A percentile compares a stretch with the other conserved stretches of the same genome.
Conservation (phyloP, 2,888 invertebrate species). For the Rapana venosa region DNA sequence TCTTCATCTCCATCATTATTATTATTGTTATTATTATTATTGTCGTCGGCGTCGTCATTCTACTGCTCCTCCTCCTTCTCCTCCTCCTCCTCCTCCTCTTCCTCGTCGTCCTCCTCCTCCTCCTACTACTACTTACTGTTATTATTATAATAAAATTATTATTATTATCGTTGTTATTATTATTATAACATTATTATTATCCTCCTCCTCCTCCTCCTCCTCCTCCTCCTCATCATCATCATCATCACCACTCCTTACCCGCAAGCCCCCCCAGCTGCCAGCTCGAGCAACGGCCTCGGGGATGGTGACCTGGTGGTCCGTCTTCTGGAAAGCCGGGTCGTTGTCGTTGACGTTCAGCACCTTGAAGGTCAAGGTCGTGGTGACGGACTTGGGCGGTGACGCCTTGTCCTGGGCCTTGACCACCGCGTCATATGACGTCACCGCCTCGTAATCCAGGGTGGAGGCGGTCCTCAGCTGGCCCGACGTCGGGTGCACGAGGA, state of each 20-base stretch:
- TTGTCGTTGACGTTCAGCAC: slow-evolving; percentile 29
- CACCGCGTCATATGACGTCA: not conserved
- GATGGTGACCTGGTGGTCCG: not conserved
- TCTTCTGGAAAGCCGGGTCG: not conserved
- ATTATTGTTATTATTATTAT: too few relatives aligned
- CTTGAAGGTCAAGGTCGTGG: slow-evolving; percentile 44
- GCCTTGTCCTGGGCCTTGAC: slow-evolving; percentile 46
- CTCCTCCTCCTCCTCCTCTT: not conserved
- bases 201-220: not conserved
- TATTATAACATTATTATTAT: too few relatives aligned
- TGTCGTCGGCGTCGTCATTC: too few relatives aligned
- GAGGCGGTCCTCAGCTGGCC: too few relatives aligned
- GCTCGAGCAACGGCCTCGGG: not conserved
- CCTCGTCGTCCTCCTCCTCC: not conserved
- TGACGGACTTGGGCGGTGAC: not conserved
- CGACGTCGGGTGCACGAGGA: too few relatives aligned
- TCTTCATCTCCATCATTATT: too few relatives aligned
- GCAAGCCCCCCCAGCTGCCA: not conserved
- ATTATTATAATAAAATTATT: too few relatives aligned
- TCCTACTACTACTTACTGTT: too few relatives aligned
- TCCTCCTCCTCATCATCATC: not conserved
- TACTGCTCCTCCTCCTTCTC: too few relatives aligned
- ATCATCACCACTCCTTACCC: not conserved
- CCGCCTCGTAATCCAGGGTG: slow-evolving; percentile 40
- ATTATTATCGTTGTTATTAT: too few relatives aligned